Conservation (phyloP, 2,797 vertebrate genomes). For the Ptychobarbus kaznakovi region DNA sequence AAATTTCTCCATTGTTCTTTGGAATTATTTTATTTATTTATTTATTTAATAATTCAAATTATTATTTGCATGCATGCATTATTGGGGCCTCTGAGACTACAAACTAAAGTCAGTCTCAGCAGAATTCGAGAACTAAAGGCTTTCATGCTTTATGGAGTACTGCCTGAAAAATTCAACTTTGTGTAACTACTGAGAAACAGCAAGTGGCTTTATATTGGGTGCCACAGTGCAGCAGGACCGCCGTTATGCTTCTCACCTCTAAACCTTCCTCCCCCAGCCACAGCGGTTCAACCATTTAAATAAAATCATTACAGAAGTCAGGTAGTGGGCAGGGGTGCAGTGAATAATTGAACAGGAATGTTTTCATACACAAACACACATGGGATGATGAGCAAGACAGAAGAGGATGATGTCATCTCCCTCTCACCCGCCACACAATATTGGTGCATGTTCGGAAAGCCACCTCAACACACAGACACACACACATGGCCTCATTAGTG, state of each 20-base stretch:
- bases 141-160: background rate
- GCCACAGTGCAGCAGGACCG: background rate
- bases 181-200: constrained; percentile 31
- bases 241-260: background rate
- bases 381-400: constrained; percentile 37
- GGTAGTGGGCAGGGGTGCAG: constrained; percentile 33
- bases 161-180: constrained; percentile 30
- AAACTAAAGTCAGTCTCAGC: background rate
- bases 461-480: background rate
- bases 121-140: background rate
- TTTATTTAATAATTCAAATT: background rate
- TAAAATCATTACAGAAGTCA: constrained; percentile 55
- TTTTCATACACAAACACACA: constrained; percentile 51
- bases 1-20: too few species aligned
- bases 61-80: background rate
- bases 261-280: constrained; percentile 2
- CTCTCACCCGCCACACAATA: background rate
- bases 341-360: constrained; percentile 62
- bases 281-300: constrained; percentile 45
- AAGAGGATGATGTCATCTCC: constrained; percentile 54
- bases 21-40: background rate
- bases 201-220: constrained; percentile 36
- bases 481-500: constrained; percentile 19
- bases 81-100: background rate
- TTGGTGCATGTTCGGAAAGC: background rate